Conservation (phyloP, 2,888 invertebrate genomes). For the Mallateleia sp. region DNA sequence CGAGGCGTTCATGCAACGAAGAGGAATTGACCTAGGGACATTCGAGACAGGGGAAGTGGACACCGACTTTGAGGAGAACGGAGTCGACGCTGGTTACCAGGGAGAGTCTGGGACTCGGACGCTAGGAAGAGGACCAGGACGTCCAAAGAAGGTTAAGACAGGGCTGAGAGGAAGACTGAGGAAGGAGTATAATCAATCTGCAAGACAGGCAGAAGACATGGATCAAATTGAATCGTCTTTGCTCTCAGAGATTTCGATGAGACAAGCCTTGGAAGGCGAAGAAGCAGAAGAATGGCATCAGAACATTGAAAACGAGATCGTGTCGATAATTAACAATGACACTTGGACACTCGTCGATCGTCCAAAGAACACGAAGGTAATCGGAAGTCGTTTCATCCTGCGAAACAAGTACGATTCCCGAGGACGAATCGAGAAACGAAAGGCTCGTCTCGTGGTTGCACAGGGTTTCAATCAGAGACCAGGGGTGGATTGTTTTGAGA, state of each 20-base stretch:
- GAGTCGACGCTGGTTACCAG: no score
- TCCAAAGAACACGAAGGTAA: background rate
- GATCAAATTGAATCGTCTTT: background rate
- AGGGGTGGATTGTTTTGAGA: background rate
- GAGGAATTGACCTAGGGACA: no score
- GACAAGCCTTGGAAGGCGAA: background rate
- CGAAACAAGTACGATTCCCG: background rate
- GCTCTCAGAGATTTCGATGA: background rate
- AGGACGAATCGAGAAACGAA: background rate
- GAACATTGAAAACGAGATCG: background rate
- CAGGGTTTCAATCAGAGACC: background rate
- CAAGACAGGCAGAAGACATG: no score
- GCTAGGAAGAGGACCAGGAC: background rate
- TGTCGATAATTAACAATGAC: no score
- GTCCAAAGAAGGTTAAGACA: background rate
- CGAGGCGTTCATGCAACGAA: no score
- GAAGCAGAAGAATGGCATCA: background rate
- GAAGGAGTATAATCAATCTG: no score
- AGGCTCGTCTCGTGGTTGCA: background rate
- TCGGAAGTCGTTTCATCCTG: background rate
- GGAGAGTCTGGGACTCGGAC: no score
- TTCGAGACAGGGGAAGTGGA: background rate
- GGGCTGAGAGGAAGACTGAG: background rate
- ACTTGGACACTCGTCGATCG: slow-evolving; percentile 3
- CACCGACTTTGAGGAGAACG: no score